Conservation (phyloP, 2,797 vertebrate species). For the Syngnathus rostellatus region DNA sequence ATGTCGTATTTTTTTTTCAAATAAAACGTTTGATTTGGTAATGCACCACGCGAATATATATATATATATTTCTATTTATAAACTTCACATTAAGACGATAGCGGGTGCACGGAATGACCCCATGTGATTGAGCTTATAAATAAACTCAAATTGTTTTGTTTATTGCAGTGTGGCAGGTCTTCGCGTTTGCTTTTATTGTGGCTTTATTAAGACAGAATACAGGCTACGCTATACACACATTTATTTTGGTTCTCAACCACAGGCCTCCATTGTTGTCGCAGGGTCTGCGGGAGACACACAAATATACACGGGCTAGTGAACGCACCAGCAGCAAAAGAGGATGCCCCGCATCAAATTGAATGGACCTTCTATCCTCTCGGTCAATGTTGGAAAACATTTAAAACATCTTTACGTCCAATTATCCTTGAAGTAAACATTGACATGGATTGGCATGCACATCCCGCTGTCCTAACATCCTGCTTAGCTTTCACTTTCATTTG, state of each 20-base stretch:
- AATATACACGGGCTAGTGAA: conserved; percentile 27
- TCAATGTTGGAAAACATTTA: conserved; percentile 3
- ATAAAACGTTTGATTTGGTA: neutral
- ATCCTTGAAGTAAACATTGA: conserved; percentile 5
- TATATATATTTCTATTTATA: neutral
- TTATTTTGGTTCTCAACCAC: conserved; percentile 37
- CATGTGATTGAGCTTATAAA: neutral
- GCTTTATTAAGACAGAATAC: neutral
- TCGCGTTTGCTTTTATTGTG: neutral
- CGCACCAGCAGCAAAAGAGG: conserved; percentile 45
- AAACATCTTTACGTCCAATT: conserved; percentile 1
- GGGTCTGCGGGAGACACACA: conserved; percentile 20
- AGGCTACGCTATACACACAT: conserved; percentile 16
- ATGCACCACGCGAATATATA: neutral
- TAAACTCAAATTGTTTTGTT: neutral
- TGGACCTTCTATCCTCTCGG: neutral
- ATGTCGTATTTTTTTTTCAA: neutral
- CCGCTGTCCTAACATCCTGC: neutral
- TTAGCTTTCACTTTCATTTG: neutral
- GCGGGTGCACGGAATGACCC: neutral
- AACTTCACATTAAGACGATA: neutral
- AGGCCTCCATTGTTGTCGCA: conserved; percentile 47
- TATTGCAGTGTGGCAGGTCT: neutral
- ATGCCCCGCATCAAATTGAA: conserved; percentile 12
- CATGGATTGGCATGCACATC: neutral